Percentiles rank a stretch among this genome's conserved stretches.
Evolutionary conservation across 2,797 vertebrate species (phyloP).

Genomic region (Botia kubotai): DNA sequence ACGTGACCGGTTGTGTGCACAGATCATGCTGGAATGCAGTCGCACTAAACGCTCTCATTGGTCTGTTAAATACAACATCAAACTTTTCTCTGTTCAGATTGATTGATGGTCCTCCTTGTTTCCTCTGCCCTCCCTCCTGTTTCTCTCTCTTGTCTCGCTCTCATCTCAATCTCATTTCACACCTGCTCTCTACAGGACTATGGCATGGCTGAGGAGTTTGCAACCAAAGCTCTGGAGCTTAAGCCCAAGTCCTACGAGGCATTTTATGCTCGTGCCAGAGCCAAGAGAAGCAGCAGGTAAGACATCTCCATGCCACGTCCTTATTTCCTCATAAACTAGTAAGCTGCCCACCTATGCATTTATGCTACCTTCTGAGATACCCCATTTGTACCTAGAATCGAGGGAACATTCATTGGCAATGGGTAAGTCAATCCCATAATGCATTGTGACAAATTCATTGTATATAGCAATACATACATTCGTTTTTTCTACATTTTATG

Average conservation of each 20-base stretch:
- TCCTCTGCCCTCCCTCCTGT: not conserved
- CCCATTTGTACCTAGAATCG: too few relatives aligned
- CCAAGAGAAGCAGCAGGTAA: slow-evolving; percentile 98
- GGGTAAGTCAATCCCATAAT: too few relatives aligned
- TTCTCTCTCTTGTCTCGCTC: not conserved
- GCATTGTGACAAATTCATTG: too few relatives aligned
- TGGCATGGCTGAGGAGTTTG: slow-evolving; percentile 97
- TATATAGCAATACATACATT: too few relatives aligned
- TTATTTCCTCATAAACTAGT: not conserved
- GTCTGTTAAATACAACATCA: not conserved
- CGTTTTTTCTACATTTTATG: too few relatives aligned
- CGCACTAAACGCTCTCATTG: not conserved
- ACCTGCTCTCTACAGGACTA: slow-evolving; percentile 84
- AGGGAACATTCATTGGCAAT: too few relatives aligned
- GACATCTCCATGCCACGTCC: not conserved
- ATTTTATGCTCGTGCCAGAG: slow-evolving; percentile 93
- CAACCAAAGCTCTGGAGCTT: slow-evolving; percentile 94
- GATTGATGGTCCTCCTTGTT: not conserved
- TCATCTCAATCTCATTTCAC: not conserved
- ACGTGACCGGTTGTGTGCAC: not conserved
- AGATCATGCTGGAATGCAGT: slow-evolving; percentile 1
- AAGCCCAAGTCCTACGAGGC: slow-evolving; percentile 97
- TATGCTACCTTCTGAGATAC: not conserved
- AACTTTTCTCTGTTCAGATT: not conserved
- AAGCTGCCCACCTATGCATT: not conserved